Conservation (phyloP, 1,140 invertebrate genomes). For the Caenorhabditis elegans region DNA sequence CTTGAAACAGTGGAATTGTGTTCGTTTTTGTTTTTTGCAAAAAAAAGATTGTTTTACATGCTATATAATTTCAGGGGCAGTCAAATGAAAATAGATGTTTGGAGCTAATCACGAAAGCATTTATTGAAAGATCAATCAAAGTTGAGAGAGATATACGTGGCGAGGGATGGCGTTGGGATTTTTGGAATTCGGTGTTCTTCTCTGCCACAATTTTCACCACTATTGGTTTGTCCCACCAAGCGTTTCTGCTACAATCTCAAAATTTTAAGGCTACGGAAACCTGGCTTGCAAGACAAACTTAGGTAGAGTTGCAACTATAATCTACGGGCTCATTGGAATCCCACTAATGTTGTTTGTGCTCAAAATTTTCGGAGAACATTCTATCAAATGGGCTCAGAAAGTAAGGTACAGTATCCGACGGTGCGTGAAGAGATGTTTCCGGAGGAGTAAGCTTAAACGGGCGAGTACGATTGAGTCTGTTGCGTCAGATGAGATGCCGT, state of each 20-base stretch:
- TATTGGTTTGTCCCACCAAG: background rate
- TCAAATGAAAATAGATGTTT: background rate
- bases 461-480: background rate
- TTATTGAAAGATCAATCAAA: background rate
- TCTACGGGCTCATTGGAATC: slow-evolving; percentile 46
- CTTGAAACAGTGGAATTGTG: background rate
- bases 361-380: slow-evolving; percentile 4
- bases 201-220: slow-evolving; percentile 44
- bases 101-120: background rate
- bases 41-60: background rate
- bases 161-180: slow-evolving; percentile 42
- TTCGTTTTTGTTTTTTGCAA: background rate
- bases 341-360: slow-evolving; percentile 33
- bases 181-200: slow-evolving; percentile 45
- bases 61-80: background rate
- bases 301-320: slow-evolving; percentile 42
- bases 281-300: slow-evolving; percentile 28
- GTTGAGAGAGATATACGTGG: slow-evolving; percentile 6
- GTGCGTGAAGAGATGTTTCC: background rate
- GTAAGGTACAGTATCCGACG: background rate
- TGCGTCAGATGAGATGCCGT: background rate
- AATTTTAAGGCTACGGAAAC: slow-evolving; percentile 41
- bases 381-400: background rate
- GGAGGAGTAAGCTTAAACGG: background rate
- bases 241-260: background rate